Evolutionary conservation across 1,140 invertebrate genomes (phyloP).

Genomic region (Sycophaga agraensis): DNA sequence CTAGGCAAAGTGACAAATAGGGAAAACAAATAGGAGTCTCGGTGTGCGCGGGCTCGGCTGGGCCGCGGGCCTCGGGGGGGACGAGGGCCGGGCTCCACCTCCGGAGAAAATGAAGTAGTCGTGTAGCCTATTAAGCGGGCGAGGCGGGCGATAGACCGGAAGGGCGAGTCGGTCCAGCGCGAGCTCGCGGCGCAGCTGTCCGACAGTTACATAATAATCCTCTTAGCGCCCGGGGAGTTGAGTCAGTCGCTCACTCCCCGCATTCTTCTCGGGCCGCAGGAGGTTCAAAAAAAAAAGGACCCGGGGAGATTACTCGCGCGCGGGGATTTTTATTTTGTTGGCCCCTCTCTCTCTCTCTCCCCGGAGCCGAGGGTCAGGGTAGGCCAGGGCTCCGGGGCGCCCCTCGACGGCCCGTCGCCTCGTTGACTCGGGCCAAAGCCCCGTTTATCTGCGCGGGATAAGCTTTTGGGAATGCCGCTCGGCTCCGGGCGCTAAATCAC

Average conservation of each 20-base stretch:
- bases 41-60: too few species aligned
- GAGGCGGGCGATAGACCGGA: background rate
- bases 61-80: background rate
- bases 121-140: conserved; percentile 30
- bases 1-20: conserved; percentile 15
- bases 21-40: conserved; percentile 28
- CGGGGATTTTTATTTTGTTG: background rate
- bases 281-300: conserved; percentile 6
- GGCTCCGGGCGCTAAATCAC: background rate
- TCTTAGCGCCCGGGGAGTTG: conserved; percentile 29
- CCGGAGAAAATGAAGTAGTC: conserved; percentile 36
- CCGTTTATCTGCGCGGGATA: conserved; percentile 9
- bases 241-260: background rate
- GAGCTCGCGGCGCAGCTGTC: conserved; percentile 25
- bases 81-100: background rate
- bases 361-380: too few species aligned
- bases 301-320: conserved; percentile 2
- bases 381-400: too few species aligned
- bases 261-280: conserved; percentile 1
- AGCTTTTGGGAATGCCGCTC: too few species aligned
- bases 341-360: background rate
- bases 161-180: too few species aligned
- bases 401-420: too few species aligned
- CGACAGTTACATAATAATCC: conserved; percentile 42
- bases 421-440: conserved; percentile 13